Evolutionary conservation across 2,888 invertebrate genomes (phyloP).

Genomic region (Protophormia terraenovae): DNA sequence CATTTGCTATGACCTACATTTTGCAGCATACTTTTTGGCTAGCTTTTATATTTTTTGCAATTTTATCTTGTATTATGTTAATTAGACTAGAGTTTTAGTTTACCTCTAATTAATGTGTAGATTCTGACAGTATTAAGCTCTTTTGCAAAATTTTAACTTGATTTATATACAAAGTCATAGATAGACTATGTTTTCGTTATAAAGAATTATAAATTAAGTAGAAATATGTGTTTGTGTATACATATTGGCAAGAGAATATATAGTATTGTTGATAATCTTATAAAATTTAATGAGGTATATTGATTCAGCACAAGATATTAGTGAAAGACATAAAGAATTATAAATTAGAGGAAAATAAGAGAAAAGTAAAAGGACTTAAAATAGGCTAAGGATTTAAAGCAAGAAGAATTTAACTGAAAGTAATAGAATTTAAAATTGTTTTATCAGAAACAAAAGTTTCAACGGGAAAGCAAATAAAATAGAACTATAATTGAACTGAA

Average conservation of each 20-base stretch:
- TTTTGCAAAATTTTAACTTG: neutral
- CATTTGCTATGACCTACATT: neutral
- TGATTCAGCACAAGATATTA: slow-evolving; percentile 18
- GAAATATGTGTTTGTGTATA: neutral
- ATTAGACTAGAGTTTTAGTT: slow-evolving; percentile 1
- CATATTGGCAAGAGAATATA: neutral
- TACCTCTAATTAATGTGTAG: slow-evolving; percentile 5
- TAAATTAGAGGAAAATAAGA: neutral
- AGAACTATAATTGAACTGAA: no score
- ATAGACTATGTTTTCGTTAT: neutral
- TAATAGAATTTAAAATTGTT: no score
- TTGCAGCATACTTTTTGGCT: slow-evolving; percentile 9
- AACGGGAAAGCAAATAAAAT: no score
- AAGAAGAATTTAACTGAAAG: no score
- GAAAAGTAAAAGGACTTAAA: neutral
- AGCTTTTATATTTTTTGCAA: neutral
- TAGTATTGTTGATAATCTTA: slow-evolving; percentile 20
- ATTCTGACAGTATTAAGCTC: slow-evolving; percentile 2
- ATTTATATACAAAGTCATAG: neutral
- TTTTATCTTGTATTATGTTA: neutral
- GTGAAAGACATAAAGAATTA: slow-evolving; percentile 5
- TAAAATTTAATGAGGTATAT: slow-evolving; percentile 53
- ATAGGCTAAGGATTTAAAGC: neutral
- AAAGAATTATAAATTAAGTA: neutral
- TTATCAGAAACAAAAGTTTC: no score